Evolutionary conservation across 2,888 invertebrate species (phyloP).

Genomic region (Drosophila mercatorum): DNA sequence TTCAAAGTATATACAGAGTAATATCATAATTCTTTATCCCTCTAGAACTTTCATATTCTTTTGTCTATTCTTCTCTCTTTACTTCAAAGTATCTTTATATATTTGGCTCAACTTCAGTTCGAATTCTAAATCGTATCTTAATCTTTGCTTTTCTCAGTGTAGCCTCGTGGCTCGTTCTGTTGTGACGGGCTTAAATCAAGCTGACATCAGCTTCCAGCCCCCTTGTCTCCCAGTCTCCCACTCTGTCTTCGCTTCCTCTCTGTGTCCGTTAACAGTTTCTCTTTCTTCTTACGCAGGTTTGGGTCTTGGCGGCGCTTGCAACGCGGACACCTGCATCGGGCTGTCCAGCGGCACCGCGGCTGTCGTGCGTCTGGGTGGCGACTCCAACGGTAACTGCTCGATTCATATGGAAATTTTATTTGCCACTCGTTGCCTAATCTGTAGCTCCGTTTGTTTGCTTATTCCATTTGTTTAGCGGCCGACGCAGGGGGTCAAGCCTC

Average conservation of each 20-base stretch:
- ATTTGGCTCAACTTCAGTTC: no score
- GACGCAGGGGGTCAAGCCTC: conserved; percentile 44
- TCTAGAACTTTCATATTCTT: no score
- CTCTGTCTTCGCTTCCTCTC: neutral
- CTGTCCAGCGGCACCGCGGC: conserved; percentile 85
- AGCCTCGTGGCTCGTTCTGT: conserved; percentile 43
- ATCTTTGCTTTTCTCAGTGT: conserved; percentile 3
- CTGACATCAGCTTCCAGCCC: conserved; percentile 27
- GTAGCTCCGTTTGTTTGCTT: conserved; percentile 9
- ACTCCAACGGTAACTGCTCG: conserved; percentile 79
- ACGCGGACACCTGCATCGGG: conserved; percentile 84
- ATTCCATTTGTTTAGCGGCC: conserved; percentile 8
- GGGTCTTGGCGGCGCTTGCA: conserved; percentile 75
- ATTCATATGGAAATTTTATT: conserved; percentile 64
- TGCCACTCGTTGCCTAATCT: conserved; percentile 28
- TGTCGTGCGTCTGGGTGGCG: conserved; percentile 69
- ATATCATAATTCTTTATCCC: no score
- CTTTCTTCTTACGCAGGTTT: conserved; percentile 63
- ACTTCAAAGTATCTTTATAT: no score
- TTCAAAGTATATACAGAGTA: no score
- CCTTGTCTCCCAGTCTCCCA: neutral
- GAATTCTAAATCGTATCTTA: neutral
- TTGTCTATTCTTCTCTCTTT: no score
- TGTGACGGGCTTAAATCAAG: conserved; percentile 69
- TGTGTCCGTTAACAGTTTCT: conserved; percentile 36